Evolutionary conservation across 2,888 invertebrate species (phyloP), one percentile per base, ranked within the genome.

Genomic region (Thymelicus acteon): DNA sequence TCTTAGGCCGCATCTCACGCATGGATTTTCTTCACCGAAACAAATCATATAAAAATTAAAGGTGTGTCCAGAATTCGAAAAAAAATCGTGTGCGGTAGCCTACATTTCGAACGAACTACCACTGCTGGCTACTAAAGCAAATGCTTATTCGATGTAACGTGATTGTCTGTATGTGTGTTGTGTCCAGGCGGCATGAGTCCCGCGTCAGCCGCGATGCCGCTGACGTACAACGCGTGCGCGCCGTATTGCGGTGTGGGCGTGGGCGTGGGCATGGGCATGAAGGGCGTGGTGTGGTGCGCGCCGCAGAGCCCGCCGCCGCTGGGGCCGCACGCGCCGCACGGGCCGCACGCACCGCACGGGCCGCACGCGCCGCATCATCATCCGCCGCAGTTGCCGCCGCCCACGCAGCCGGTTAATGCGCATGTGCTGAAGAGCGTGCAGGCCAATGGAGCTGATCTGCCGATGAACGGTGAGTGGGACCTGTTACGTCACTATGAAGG

Each of bases 401-500:
- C 78, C 54, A 79, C 79, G 65, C 80, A 80, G 71, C 81, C 78
- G 49, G 80, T 82, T 77, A 80, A 81, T 75, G 76, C 78, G 24
- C 75, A 79, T 78, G 91, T 87, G 13, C 84, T 78, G 78, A 89
- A 89, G 85, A 93, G 92, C 78, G 78, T 94, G 72, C 94, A 95
- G 77, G 81, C 89, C 15, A 95, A 93, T 75, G 95, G 95, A 8
- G 88, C 91, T 13, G 95, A 95, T 71, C 85, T 95, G 78, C 95
- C 95, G 5, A 90, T 94, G 83, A 91, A 94, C 75, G 95, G 95
- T 95, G 74, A 82, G 79, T 57, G 6, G 6, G 13, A 47, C 5
- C 2, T 5, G 31, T 31, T 1, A 31, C 31, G 31, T 31, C 31
- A 31, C 31, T 31, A 3, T 31, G 31, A 31, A 5, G 31, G 31